Evolutionary conservation across 2,888 invertebrate genomes (phyloP).

Genomic region (Amiota mariae): DNA sequence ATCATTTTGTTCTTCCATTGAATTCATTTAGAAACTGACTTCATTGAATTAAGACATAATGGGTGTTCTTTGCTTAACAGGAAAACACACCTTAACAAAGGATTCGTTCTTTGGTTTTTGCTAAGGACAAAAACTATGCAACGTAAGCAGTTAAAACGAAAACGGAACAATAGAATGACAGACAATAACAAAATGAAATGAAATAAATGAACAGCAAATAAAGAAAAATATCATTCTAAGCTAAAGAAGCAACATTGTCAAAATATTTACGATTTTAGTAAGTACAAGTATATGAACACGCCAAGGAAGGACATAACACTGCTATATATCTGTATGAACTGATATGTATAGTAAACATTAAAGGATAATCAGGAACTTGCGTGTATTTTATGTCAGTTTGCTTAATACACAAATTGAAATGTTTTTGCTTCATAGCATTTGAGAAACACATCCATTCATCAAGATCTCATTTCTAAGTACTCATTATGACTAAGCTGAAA

Average conservation of each 20-base stretch:
- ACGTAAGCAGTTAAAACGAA: background rate
- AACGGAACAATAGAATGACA: conserved; percentile 5
- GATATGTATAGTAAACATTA: background rate
- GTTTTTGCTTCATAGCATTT: background rate
- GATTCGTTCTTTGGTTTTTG: background rate
- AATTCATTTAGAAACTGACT: background rate
- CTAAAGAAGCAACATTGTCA: conserved; percentile 55
- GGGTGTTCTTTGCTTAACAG: background rate
- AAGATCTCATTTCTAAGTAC: background rate
- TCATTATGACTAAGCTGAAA: background rate
- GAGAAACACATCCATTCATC: background rate
- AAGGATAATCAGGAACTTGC: conserved; percentile 4
- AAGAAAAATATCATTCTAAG: background rate
- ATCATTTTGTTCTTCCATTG: no score
- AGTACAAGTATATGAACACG: conserved; percentile 31
- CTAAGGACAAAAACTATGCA: background rate
- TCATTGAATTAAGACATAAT: background rate
- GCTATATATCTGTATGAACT: no score
- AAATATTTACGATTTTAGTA: conserved; percentile 64
- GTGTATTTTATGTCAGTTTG: background rate
- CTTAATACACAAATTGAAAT: background rate
- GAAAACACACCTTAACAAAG: background rate
- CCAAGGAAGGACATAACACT: conserved; percentile 6
- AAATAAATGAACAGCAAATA: background rate
- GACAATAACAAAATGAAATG: background rate